A percentile compares a stretch with the other conserved stretches of the same genome.
These are phyloP conservation scores for Pheosia tremula DNA, from an alignment of 2,888 invertebrate genomes.

Conservation along the genomic window DNA sequence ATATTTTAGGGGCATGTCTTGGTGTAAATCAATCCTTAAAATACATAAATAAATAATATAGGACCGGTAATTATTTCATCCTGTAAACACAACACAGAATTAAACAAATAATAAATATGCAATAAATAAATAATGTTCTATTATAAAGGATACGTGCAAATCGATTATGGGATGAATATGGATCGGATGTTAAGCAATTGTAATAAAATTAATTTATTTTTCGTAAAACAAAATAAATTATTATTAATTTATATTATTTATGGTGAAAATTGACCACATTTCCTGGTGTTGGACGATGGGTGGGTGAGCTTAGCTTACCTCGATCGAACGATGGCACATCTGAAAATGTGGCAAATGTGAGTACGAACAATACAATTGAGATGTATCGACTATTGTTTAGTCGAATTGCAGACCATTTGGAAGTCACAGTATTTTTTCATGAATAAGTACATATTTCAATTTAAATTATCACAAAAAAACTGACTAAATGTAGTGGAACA, in stretches of 20 bases:
- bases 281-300: conserved; percentile 66
- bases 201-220: background rate
- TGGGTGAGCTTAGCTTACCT: conserved; percentile 74
- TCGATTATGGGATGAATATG: conserved; percentile 34
- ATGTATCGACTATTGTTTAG: conserved; percentile 37
- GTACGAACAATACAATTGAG: conserved; percentile 45
- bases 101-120: background rate
- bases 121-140: background rate
- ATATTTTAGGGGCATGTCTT: conserved; percentile 8
- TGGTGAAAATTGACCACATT: conserved; percentile 70
- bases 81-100: background rate
- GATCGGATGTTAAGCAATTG: conserved; percentile 14
- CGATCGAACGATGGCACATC: conserved; percentile 71
- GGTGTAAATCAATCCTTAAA: conserved; percentile 12
- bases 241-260: conserved; percentile 17
- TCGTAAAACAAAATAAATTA: conserved; percentile 1
- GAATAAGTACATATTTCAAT: background rate
- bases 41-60: conserved; percentile 27
- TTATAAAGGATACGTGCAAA: conserved; percentile 14
- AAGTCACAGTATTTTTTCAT: background rate
- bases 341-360: conserved; percentile 75
- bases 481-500: no score
- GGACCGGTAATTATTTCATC: conserved; percentile 23
- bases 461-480: background rate
- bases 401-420: conserved; percentile 1